Base-by-base conservation (phyloP, 2,797 vertebrate species). In the Galagoides demidoff region DNA sequence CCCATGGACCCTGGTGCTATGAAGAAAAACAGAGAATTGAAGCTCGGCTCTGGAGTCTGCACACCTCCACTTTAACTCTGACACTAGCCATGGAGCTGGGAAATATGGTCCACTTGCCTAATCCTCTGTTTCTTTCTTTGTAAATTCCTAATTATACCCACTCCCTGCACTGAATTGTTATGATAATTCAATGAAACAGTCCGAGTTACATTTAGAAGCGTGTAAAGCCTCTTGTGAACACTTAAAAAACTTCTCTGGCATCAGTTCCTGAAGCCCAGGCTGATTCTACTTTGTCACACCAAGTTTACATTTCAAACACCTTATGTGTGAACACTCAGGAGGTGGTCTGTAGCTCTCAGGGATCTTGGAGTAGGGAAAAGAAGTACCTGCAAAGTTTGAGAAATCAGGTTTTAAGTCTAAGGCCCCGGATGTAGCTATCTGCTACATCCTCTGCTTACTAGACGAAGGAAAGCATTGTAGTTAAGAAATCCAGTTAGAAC, bases 121-220 rank as follows among this genome's bases (percentile, higher is more conserved):
- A 82, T 2, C 34, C 34, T 76, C 39, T 34, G 17, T 39, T 27
- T 94, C 14, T 45, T 95, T 29, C 14, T 87, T 78, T 84, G 16
- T 34, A 88, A 94, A 94, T 85, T 88, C 45, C 77, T 22, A 88
- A 90, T 45, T 73, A 1, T 13, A 77, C 1, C 17, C 43, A 45
- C 3, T 52, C 49, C 49, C 49, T 34, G 1, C 3, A 2, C 19
- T 77, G 34, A 11, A n/a, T 86, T 70, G 3, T 37, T 52, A 39
- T 23, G n/a, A 71, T 71, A 94, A 96, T 92, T 90, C 57, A 52
- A 64, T 89, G 17, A 95, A 85, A 57, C 61, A 90, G 83, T n/a
- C 29, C 13, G 90, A 88, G 23, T 11, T 52, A 89, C 63, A 59
- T 89, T 92, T 85, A 92, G 10, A 93, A 87, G 77, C 82, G 29